Evolutionary conservation across 2,888 invertebrate genomes (phyloP), one percentile per base, ranked within the genome.

Genomic region (Himalopsyche tibetana): DNA sequence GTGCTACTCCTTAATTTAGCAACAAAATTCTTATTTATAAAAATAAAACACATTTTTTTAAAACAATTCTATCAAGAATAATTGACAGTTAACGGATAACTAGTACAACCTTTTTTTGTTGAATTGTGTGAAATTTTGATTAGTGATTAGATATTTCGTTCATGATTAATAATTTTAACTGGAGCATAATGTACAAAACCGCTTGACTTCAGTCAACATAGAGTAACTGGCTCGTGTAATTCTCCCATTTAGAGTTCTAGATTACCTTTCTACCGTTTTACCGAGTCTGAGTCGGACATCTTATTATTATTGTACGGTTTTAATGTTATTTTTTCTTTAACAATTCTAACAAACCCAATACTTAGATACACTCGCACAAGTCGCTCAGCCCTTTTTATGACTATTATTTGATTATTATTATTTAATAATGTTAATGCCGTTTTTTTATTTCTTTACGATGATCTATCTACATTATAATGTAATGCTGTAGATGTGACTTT

Each of bases 241-340:
- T 74, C 12, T 74, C 8, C 74, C 12, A 74, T 74, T 74, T 74
- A 74, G 36, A 36, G 28, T 36, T 74, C 19, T 38, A 15, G 38
- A 74, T 74, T 74, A 74, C 74, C 19, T 74, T 36, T 74, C 74
- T 74, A 74, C 74, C 38, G 74, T 74, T 74, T 74, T 36, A 74
- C 36, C 38, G 74, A 74, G 74, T 36, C 38, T 12, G 19, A 12
- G 28, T 63, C 74, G 74, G 74, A 74, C 74, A 74, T 74, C 74
- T 74, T 28, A 74, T 74, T 74, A 74, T 74, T 36, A 36, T 38
- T 36, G 74, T 74, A 74, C 74, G 74, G 12, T 74, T 74, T 74
- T 74, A 74, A 74, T 74, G 74, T 74, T 74, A 74, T 74, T 74
- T 74, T 69, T 74, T 74, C 74, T 74, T 38, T 36, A 36, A 38